These are phyloP conservation scores for Sesia apiformis DNA, from an alignment of 2,888 invertebrate species.

Conservation along the genomic window DNA sequence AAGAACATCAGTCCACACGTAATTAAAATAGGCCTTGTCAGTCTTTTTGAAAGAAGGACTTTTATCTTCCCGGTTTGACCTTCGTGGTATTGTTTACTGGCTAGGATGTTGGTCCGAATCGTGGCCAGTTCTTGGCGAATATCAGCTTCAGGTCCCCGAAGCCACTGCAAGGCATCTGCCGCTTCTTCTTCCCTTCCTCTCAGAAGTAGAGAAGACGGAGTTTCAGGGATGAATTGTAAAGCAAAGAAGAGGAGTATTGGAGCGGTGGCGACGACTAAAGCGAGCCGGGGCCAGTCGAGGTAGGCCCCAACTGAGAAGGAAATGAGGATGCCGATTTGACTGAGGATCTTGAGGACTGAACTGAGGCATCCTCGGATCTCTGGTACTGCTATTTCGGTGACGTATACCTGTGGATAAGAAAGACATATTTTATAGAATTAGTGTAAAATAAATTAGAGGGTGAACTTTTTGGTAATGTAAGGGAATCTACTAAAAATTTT, in stretches of 20 bases:
- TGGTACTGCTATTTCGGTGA: constrained; percentile 92
- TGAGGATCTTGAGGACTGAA: constrained; percentile 87
- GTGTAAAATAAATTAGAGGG: background rate
- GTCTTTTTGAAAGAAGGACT: constrained; percentile 50
- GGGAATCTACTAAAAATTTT: no score
- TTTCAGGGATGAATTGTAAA: constrained; percentile 88
- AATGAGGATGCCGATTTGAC: constrained; percentile 88
- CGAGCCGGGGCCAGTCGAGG: constrained; percentile 88
- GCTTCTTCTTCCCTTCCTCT: constrained; percentile 85
- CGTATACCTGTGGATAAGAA: constrained; percentile 80
- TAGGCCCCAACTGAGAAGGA: constrained; percentile 88
- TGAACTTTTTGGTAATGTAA: no score
- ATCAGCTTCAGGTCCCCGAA: constrained; percentile 85
- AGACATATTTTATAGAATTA: constrained; percentile 1
- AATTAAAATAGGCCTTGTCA: constrained; percentile 82
- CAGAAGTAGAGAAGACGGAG: constrained; percentile 86
- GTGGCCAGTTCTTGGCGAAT: constrained; percentile 82
- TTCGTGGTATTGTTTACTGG: constrained; percentile 53
- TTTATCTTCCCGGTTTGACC: constrained; percentile 46
- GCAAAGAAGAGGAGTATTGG: constrained; percentile 84
- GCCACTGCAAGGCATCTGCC: constrained; percentile 82
- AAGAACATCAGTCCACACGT: constrained; percentile 92
- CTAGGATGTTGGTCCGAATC: constrained; percentile 80
- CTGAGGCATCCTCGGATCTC: constrained; percentile 90
- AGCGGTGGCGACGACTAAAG: constrained; percentile 83